These are phyloP conservation scores for Automeris io DNA, from an alignment of 2,888 invertebrate species.

Conservation along the genomic window DNA sequence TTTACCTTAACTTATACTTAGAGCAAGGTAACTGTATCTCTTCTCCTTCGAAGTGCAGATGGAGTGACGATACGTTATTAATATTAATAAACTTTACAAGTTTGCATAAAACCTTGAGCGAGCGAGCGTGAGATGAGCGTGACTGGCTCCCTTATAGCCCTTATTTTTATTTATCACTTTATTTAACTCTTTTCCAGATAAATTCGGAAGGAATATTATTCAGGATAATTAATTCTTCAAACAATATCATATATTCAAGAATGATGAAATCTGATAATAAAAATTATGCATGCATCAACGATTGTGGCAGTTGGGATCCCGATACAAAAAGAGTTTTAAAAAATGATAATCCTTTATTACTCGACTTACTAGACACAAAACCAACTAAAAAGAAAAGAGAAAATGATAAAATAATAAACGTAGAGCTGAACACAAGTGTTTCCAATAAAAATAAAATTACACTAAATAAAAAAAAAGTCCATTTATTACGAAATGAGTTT, in stretches of 20 bases:
- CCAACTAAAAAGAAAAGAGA: conserved; percentile 12
- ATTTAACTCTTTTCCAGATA: too few relatives aligned
- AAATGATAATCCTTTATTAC: conserved; percentile 24
- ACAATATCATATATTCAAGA: conserved; percentile 47
- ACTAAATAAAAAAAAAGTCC: not conserved
- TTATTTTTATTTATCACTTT: too few relatives aligned
- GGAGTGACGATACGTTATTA: too few relatives aligned
- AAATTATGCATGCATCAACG: conserved; percentile 36
- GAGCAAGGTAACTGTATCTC: too few relatives aligned
- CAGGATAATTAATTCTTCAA: conserved; percentile 37
- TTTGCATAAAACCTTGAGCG: too few relatives aligned
- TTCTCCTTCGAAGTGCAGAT: too few relatives aligned
- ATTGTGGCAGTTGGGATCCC: conserved; percentile 38
- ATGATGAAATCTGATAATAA: conserved; percentile 39
- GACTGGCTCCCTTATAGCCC: too few relatives aligned
- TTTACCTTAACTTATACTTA: too few relatives aligned
- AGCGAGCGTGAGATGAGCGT: too few relatives aligned
- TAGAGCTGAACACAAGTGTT: conserved; percentile 1
- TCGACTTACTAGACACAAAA: conserved; percentile 17
- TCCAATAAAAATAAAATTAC: not conserved
- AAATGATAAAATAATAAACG: conserved; percentile 3
- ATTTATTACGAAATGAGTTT: not conserved
- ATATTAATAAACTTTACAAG: too few relatives aligned
- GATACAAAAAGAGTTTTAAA: conserved; percentile 22
- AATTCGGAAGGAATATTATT: conserved; percentile 33